These are phyloP conservation scores for Dendrolimus kikuchii DNA, from an alignment of 1,140 invertebrate genomes.

Conservation along the genomic window DNA sequence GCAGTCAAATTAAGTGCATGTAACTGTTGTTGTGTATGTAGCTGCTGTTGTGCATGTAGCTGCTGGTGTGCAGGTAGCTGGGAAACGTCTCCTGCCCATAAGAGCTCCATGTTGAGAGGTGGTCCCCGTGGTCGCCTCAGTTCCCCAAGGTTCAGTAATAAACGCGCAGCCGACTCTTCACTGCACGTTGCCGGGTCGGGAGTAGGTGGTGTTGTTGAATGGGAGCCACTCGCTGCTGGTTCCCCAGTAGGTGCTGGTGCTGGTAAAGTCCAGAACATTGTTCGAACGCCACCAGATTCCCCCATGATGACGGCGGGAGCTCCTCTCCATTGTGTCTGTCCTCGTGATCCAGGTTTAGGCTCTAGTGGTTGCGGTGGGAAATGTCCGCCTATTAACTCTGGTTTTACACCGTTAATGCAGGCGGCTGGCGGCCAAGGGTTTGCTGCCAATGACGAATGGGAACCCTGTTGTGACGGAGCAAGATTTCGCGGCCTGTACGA, in stretches of 20 bases:
- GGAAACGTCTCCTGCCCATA: constrained; percentile 90
- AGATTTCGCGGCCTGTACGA: constrained; percentile 48
- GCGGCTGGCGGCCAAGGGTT: constrained; percentile 75
- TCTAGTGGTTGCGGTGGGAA: constrained; percentile 74
- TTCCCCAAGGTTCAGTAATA: constrained; percentile 85
- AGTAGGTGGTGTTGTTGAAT: constrained; percentile 68
- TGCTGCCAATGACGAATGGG: constrained; percentile 55
- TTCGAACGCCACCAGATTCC: constrained; percentile 90
- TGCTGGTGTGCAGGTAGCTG: constrained; percentile 88
- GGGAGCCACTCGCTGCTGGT: constrained; percentile 63
- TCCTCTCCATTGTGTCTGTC: constrained; percentile 75
- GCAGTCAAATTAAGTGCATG: constrained; percentile 87
- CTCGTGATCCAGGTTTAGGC: constrained; percentile 74
- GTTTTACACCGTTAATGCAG: constrained; percentile 83
- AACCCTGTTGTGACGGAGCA: constrained; percentile 38
- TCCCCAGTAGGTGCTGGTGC: constrained; percentile 67
- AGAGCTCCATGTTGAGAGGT: constrained; percentile 90
- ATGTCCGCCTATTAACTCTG: constrained; percentile 83
- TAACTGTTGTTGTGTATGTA: constrained; percentile 85
- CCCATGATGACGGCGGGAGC: constrained; percentile 93
- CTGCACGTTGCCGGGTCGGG: constrained; percentile 67
- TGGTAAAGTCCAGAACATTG: constrained; percentile 91
- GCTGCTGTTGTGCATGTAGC: constrained; percentile 79
- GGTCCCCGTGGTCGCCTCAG: constrained; percentile 74
- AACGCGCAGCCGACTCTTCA: constrained; percentile 87